Evolutionary conservation across 2,797 vertebrate genomes (phyloP), one percentile per base, ranked within the genome.

Genomic region (Mormyrus hasselquistii): DNA sequence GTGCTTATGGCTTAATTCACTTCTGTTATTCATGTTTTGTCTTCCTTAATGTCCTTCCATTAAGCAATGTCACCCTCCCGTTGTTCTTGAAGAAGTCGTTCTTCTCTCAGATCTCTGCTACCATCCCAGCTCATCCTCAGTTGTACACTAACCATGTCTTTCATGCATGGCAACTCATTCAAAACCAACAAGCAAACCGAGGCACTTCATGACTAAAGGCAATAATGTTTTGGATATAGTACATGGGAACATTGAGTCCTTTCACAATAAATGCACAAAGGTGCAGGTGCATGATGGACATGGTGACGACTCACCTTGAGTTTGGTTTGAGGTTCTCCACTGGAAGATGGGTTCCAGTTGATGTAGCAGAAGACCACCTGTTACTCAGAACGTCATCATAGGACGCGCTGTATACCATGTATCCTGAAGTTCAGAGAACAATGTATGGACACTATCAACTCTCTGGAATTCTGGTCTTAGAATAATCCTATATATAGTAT

Each of bases 311-410:
- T 41, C 47, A 99, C 99, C 98, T 98, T 22, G 99, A 99, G 92
- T 99, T 99, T 88, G 99, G 98, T 90, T 99, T 99, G 93, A 99
- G 96, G 90, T 99, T 99, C 96, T 99, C 99, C 91, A 99, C 95
- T n/a, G 98, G 94, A 91, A 99, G 93, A 90, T 98, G 97, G 29
- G 97, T 98, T 88, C 96, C 96, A 0, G 92, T 96, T 9, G 97
- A 95, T 38, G 94, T 82, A 76, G 94, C 96, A 2, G 97, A 94
- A 73, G 98, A 98, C 99, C 99, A 99, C 90, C 97, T 97, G 90
- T 99, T 99, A 93, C 97, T 97, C 89, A 99, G 95, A 89, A 99
- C 96, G 87, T 99, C 98, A 38, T 99, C 98, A 25, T 99, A 99
- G 4, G 98, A 99, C 12, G 99, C 98, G 10, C 97, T 99, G 91